Evolutionary conservation across 1,140 invertebrate species (phyloP), one percentile per base, ranked within the genome.

Genomic region (Zaprionus kolodkinae): DNA sequence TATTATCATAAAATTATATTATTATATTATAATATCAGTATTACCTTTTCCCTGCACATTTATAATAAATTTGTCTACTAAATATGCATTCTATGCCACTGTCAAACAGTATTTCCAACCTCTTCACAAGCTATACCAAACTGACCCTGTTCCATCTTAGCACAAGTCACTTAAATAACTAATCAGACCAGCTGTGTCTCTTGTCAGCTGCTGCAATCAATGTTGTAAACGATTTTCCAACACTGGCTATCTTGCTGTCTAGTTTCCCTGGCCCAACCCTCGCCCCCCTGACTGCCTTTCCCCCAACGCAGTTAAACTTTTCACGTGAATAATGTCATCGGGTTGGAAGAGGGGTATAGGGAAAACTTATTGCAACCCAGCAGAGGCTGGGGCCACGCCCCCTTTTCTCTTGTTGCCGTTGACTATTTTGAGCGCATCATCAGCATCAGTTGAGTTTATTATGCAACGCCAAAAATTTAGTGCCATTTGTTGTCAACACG

Each of bases 391-490:
- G n/a, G 17, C 15, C 59, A 54, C 48, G 7, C 45, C 15, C 15
- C n/a, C 13, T 35, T 38, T 27, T 57, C 17, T 35, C 2, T n/a
- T 63, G 72, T 48, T 65, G 36, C 60, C 64, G 25, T 50, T 64
- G 54, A 43, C 45, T 67, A 72, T 66, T 76, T 69, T 77, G 70
- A 64, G 72, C 67, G 79, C 76, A 79, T 65, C 84, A 83, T 79
- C 65, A 75, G 75, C 71, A 56, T 67, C 68, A 6, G 64, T 59
- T 50, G 81, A 76, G 85, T 88, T 88, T 88, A 88, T 88, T 88
- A 88, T 88, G 84, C 84, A 88, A 88, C 80, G 81, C 55, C 72
- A 81, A 76, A 88, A 88, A 88, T 89, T 88, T 89, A 89, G 78
- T 79, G 72, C 78, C 85, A 85, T 88, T 88, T 88, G 84, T 89